Evolutionary conservation across 2,113 vertebrate genomes (phyloP).

Genomic region (Peromyscus maniculatus): DNA sequence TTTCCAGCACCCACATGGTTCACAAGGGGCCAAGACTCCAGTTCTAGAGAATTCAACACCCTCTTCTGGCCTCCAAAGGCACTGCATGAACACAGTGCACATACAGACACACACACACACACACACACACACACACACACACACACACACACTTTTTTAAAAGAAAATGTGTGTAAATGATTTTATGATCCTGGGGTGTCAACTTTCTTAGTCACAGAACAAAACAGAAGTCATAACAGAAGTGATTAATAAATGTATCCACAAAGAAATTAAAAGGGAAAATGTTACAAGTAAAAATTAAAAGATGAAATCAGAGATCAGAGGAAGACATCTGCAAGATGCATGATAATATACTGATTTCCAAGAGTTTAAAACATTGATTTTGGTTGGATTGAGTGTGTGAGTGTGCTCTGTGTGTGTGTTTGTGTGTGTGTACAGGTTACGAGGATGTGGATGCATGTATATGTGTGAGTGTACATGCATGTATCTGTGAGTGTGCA

Average conservation of each 20-base stretch:
- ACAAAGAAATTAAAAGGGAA: background rate
- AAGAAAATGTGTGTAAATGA: constrained; percentile 37
- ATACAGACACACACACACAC: too few relatives aligned
- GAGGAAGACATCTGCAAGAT: background rate
- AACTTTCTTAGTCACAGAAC: constrained; percentile 33
- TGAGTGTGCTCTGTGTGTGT: background rate
- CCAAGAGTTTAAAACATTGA: background rate
- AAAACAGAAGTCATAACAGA: constrained; percentile 46
- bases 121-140: background rate
- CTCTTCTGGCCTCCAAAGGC: background rate
- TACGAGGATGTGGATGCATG: background rate
- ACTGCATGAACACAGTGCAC: too few relatives aligned
- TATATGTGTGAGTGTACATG: background rate
- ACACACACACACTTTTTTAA: too few relatives aligned
- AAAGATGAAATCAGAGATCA: constrained; percentile 17
- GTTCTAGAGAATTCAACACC: too few relatives aligned
- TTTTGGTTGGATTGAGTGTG: background rate
- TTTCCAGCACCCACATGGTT: background rate
- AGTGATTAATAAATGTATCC: constrained; percentile 38
- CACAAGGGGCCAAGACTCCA: background rate
- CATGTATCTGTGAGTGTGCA: background rate
- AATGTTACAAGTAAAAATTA: constrained; percentile 31
- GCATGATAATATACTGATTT: background rate
- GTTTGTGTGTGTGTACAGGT: background rate
- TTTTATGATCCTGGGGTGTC: constrained; percentile 16